A percentile compares a stretch with the other conserved stretches of the same genome.
Conservation (phyloP, 37 sponge, comb jelly and placozoan genomes). For the Hormiphora californensis region DNA sequence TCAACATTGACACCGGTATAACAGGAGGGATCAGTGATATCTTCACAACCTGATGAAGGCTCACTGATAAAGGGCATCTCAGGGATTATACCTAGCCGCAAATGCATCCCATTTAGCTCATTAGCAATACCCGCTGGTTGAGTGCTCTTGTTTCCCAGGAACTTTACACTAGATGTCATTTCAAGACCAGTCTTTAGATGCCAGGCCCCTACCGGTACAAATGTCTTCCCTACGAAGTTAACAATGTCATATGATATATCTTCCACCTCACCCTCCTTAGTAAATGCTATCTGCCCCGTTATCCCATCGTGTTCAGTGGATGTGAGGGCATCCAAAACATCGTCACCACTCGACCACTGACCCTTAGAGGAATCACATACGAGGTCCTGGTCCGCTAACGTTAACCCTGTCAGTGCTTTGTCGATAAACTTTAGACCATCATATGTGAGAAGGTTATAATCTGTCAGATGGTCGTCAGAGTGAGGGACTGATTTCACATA, state of each 20-base stretch:
- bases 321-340: not conserved
- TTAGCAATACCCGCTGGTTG: not conserved
- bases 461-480: too few relatives aligned
- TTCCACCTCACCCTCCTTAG: not conserved
- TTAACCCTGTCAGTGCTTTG: not conserved
- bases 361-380: too few relatives aligned
- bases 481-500: not conserved
- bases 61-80: not conserved
- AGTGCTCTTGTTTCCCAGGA: not conserved
- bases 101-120: not conserved
- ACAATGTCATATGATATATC: not conserved
- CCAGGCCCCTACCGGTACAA: not conserved
- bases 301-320: not conserved
- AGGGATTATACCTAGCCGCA: not conserved
- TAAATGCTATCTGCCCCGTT: not conserved
- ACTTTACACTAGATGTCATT: not conserved
- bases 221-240: not conserved
- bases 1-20: not conserved
- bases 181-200: not conserved
- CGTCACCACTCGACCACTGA: not conserved
- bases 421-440: not conserved
- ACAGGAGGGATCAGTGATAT: not conserved
- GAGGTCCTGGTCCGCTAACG: not conserved
- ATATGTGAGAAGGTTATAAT: too few relatives aligned
- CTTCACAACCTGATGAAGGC: not conserved